Evolutionary conservation across 2,888 invertebrate species (phyloP).

Genomic region (Chymomyza procnemis): DNA sequence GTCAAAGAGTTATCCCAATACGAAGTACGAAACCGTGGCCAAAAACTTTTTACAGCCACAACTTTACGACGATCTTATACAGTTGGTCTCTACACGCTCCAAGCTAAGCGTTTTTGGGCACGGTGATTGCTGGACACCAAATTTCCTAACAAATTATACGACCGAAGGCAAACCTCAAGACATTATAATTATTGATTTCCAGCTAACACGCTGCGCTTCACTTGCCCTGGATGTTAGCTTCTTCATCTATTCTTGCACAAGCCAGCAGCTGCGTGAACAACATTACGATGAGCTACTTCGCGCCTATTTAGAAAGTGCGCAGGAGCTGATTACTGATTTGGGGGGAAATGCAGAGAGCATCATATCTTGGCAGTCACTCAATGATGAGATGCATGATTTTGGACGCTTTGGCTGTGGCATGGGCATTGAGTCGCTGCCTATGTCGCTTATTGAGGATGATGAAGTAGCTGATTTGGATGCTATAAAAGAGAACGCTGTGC

Average conservation of each 20-base stretch:
- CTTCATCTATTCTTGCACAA: slow-evolving; percentile 83
- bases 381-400: slow-evolving; percentile 79
- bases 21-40: slow-evolving; percentile 81
- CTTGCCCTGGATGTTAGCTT: slow-evolving; percentile 78
- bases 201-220: slow-evolving; percentile 80
- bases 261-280: slow-evolving; percentile 80
- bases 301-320: slow-evolving; percentile 82
- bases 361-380: slow-evolving; percentile 74
- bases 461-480: slow-evolving; percentile 80
- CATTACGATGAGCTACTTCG: slow-evolving; percentile 80
- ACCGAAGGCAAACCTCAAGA: slow-evolving; percentile 55
- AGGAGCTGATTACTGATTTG: slow-evolving; percentile 80
- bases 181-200: slow-evolving; percentile 84
- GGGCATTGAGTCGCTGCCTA: slow-evolving; percentile 80
- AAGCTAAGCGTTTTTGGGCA: slow-evolving; percentile 83
- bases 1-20: slow-evolving; percentile 82
- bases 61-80: slow-evolving; percentile 79
- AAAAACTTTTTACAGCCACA: slow-evolving; percentile 80
- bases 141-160: slow-evolving; percentile 82
- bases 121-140: slow-evolving; percentile 88
- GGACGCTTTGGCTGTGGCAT: slow-evolving; percentile 80
- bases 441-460: slow-evolving; percentile 80
- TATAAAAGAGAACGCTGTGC: slow-evolving; percentile 67
- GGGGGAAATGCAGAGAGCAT: slow-evolving; percentile 82
- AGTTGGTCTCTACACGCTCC: slow-evolving; percentile 66